Evolutionary conservation across 2,888 invertebrate species (phyloP).

Genomic region (Cyclophora punctaria): DNA sequence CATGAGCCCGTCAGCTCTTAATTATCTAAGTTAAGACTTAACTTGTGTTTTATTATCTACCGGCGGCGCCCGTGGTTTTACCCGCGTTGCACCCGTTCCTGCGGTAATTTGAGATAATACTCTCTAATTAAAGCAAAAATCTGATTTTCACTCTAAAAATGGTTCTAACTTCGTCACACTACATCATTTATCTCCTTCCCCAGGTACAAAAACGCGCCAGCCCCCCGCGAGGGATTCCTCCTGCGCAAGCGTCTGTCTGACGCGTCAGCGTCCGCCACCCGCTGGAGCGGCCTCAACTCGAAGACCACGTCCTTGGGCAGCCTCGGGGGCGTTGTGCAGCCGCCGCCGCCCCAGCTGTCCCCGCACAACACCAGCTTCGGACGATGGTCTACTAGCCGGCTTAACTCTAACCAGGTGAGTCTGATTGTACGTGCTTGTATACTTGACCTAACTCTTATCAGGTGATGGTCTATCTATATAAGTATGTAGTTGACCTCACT

Average conservation of each 20-base stretch:
- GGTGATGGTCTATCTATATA: no score
- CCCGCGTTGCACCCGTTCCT: no score
- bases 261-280: constrained; percentile 75
- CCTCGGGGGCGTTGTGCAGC: constrained; percentile 78
- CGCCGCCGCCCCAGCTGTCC: constrained; percentile 67
- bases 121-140: no score
- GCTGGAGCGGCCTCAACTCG: constrained; percentile 81
- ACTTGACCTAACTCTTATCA: no score
- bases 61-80: no score
- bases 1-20: no score
- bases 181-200: constrained; percentile 5
- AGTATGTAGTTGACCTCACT: no score
- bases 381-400: constrained; percentile 83
- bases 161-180: neutral
- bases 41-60: neutral
- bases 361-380: constrained; percentile 75
- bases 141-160: constrained; percentile 1
- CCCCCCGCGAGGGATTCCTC: constrained; percentile 86
- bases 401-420: constrained; percentile 79
- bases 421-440: no score
- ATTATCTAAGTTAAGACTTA: no score
- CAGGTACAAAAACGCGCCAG: constrained; percentile 79
- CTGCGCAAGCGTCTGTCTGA: constrained; percentile 86
- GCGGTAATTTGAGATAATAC: constrained; percentile 3
- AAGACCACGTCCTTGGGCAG: constrained; percentile 91